Conservation (phyloP, 2,113 vertebrate species). For the Oncorhynchus mykiss region DNA sequence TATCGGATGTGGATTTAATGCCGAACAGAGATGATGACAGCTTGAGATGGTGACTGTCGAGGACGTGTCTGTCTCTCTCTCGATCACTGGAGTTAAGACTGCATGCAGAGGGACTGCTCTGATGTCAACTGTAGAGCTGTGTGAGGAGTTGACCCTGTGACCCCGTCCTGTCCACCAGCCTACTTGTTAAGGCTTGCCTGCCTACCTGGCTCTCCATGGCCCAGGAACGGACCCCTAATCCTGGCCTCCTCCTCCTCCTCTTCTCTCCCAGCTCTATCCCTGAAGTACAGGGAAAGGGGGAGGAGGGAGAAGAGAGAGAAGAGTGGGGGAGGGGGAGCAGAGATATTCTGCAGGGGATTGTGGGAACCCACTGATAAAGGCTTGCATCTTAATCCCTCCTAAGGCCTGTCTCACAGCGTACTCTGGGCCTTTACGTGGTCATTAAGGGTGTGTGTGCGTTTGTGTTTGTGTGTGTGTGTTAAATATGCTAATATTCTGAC, state of each 20-base stretch:
- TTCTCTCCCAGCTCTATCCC: neutral
- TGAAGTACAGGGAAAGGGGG: constrained; percentile 35
- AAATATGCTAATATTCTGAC: constrained; percentile 60
- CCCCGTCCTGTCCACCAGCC: too few relatives aligned
- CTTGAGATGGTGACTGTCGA: too few relatives aligned
- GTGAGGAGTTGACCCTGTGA: too few relatives aligned
- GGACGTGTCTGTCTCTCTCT: too few relatives aligned
- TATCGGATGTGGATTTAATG: too few relatives aligned
- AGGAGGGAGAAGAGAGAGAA: constrained; percentile 25
- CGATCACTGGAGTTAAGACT: too few relatives aligned
- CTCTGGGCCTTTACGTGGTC: constrained; percentile 65
- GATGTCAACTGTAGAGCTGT: too few relatives aligned
- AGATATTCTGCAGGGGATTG: constrained; percentile 67
- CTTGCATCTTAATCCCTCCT: constrained; percentile 72
- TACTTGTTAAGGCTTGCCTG: too few relatives aligned
- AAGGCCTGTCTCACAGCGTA: constrained; percentile 64
- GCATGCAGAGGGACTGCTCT: too few relatives aligned
- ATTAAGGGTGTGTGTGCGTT: constrained; percentile 47
- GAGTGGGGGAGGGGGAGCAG: constrained; percentile 29
- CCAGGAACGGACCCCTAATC: too few relatives aligned
- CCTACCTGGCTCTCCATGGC: too few relatives aligned
- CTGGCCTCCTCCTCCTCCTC: neutral
- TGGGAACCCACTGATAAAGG: constrained; percentile 76
- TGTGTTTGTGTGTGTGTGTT: constrained; percentile 36
- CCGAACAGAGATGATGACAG: too few relatives aligned